Evolutionary conservation across 2,888 invertebrate species (phyloP).

Genomic region (Dicyrtoma fusca): DNA sequence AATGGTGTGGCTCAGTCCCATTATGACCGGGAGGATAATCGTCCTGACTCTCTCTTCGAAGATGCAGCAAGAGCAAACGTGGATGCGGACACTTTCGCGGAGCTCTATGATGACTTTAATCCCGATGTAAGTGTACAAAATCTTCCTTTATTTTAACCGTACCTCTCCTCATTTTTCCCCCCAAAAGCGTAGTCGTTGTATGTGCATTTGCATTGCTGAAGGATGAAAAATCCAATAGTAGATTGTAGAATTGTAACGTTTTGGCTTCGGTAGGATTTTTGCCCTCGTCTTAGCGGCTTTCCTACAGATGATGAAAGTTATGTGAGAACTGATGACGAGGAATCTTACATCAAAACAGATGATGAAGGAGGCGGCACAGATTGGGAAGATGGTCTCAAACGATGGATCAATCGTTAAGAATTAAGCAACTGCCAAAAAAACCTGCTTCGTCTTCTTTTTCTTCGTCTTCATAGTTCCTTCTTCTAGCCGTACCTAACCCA

Average conservation of each 20-base stretch:
- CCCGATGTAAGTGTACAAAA: conserved; percentile 23
- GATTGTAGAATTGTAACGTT: conserved; percentile 32
- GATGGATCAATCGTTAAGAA: conserved; percentile 70
- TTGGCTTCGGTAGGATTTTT: conserved; percentile 34
- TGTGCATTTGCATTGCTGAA: neutral
- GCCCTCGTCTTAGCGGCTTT: conserved; percentile 34
- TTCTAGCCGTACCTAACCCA: too few relatives aligned
- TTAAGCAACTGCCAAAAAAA: neutral
- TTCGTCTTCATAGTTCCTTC: too few relatives aligned
- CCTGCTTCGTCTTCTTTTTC: neutral
- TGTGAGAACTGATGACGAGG: conserved; percentile 58
- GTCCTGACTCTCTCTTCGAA: neutral
- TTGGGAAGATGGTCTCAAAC: conserved; percentile 70
- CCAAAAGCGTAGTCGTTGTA: neutral
- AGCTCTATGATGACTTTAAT: conserved; percentile 32
- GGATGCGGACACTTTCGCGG: conserved; percentile 19
- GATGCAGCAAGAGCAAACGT: neutral
- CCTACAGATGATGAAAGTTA: conserved; percentile 41
- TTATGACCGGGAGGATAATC: neutral
- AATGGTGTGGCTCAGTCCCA: conserved; percentile 1
- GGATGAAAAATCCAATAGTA: conserved; percentile 9
- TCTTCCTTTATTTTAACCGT: neutral
- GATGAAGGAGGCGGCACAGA: conserved; percentile 64
- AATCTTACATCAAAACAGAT: conserved; percentile 61
- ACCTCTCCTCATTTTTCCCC: neutral